Evolutionary conservation across 2,888 invertebrate genomes (phyloP), one percentile per base, ranked within the genome.

Genomic region (Tenodera sinensis): DNA sequence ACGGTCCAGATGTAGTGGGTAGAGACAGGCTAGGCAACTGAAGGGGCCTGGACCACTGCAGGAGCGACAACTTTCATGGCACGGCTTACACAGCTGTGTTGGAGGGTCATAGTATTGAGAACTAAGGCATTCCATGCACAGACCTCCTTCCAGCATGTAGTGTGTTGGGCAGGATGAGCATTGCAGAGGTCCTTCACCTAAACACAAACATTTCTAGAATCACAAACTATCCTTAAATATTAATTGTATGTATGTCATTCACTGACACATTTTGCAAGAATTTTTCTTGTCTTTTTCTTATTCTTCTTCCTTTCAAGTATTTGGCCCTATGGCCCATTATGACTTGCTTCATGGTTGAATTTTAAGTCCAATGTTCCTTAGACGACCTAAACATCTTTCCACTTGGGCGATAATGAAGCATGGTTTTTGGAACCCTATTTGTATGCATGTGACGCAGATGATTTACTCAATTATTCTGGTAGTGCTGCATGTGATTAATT

Each of bases 41-140:
- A 95, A 96, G 91, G 95, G 95, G 0, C 96, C 96, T 0, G 96
- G 95, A 0, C 96, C 96, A 1, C 95, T 95, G 92, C 97, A 97
- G 0, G 96, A 95, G 89, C 95, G 94, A 91, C 97, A 97, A 8
- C 95, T 94, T 0, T 94, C 92, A 91, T 96, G 95, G 91, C 97
- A 97, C 1, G 94, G 93, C 91, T 95, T 95, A 92, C 97, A 97
- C 8, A 95, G 94, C 92, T 96, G 96, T 85, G 95, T 96, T 90
- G 94, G 94, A 0, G 95, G 93, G 91, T 97, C 97, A 92, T 96
- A 96, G 93, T 95, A 97, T 93, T 97, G 96, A 0, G 96, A 95
- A 84, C 96, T 95, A 20, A 96, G 94, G 91, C 97, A 97, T 92
- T 96, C 96, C 95, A 96, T 96, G 92, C 97, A 97, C 0, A 96